Evolutionary conservation across 2,113 vertebrate species (phyloP).

Genomic region (Felis chaus): DNA sequence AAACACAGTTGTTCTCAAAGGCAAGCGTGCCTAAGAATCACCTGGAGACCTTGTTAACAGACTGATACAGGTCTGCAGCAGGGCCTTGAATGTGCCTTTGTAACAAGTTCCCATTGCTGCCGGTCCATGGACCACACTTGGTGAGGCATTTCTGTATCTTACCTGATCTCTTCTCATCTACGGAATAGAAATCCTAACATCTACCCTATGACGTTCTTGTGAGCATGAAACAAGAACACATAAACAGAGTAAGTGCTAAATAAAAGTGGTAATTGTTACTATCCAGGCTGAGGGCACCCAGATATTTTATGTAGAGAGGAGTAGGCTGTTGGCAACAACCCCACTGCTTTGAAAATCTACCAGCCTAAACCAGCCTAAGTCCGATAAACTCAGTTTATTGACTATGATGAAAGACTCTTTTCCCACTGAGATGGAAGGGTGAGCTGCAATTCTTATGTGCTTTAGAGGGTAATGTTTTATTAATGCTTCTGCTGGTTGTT

Average conservation of each 20-base stretch:
- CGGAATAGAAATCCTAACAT: background rate
- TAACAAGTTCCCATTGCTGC: background rate
- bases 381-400: slow-evolving; percentile 52
- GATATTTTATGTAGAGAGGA: background rate
- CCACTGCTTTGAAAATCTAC: slow-evolving; percentile 54
- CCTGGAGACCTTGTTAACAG: background rate
- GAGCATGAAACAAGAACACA: background rate
- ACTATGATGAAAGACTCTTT: slow-evolving; percentile 54
- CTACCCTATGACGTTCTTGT: background rate
- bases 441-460: slow-evolving; percentile 10
- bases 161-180: background rate
- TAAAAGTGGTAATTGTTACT: slow-evolving; percentile 8
- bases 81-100: background rate
- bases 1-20: background rate
- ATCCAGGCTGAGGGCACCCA: slow-evolving; percentile 1
- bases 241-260: background rate
- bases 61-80: background rate
- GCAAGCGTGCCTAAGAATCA: background rate
- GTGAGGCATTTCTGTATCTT: background rate
- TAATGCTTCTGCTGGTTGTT: slow-evolving; percentile 50
- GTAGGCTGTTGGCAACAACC: background rate
- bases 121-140: background rate
- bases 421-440: slow-evolving; percentile 33
- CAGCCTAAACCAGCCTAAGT: background rate
- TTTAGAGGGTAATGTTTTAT: slow-evolving; percentile 62